These are phyloP conservation scores for Protodeltote pygarga DNA, from an alignment of 2,888 invertebrate species.

Conservation along the genomic window DNA sequence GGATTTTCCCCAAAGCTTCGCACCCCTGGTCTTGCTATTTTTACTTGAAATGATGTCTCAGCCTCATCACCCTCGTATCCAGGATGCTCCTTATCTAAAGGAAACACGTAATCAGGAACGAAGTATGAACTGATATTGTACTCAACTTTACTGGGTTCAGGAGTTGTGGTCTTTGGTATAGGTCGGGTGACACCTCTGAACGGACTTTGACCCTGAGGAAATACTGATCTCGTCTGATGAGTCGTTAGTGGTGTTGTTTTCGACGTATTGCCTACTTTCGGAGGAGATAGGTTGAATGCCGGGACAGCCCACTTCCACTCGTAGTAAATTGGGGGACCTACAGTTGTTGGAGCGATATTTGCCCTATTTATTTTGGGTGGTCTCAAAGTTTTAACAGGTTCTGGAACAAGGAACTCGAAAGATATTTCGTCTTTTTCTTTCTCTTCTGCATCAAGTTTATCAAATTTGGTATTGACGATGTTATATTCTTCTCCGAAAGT, in stretches of 20 bases:
- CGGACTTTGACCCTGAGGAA: conserved; percentile 68
- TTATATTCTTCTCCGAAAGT: conserved; percentile 64
- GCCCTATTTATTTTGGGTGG: conserved; percentile 85
- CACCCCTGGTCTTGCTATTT: conserved; percentile 77
- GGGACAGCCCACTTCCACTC: conserved; percentile 90
- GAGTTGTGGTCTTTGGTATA: conserved; percentile 60
- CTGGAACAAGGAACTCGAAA: no score
- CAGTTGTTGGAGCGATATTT: conserved; percentile 77
- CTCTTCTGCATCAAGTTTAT: conserved; percentile 35
- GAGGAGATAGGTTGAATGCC: conserved; percentile 86
- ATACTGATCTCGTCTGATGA: conserved; percentile 56
- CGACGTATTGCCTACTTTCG: conserved; percentile 77
- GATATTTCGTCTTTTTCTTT: no score
- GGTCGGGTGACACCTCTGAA: conserved; percentile 70
- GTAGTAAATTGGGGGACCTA: conserved; percentile 88
- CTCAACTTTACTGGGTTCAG: conserved; percentile 71
- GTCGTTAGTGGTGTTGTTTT: conserved; percentile 52
- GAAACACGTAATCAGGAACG: conserved; percentile 88
- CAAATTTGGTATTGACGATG: conserved; percentile 67
- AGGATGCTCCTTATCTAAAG: conserved; percentile 87
- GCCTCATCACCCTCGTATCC: conserved; percentile 85
- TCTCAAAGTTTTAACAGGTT: conserved; percentile 73
- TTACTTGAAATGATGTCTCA: conserved; percentile 88
- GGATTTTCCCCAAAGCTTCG: conserved; percentile 87
- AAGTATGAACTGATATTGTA: conserved; percentile 88